phyloP scores from a whole-genome alignment of 2,797 vertebrate genomes.

The Synanceia verrucosa region DNA sequence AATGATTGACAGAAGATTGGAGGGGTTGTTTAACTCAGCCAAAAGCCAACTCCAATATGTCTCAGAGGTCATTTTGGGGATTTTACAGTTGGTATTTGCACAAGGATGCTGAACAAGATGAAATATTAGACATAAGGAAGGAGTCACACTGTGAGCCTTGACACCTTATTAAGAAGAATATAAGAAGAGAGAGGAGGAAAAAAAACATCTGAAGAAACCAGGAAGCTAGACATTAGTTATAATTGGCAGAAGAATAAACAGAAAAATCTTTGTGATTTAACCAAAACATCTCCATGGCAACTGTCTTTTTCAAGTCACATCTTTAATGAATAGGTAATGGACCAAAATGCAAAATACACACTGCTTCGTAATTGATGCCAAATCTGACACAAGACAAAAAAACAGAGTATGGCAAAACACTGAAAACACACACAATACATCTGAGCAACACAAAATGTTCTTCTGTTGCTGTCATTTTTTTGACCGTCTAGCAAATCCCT shows the following conservation, averaged over 20 bases:
- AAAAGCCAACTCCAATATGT: conserved; percentile 4
- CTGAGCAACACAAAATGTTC: conserved; percentile 66
- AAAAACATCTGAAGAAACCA: conserved; percentile 6
- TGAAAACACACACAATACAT: conserved; percentile 67
- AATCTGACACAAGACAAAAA: conserved; percentile 25
- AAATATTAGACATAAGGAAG: conserved; percentile 14
- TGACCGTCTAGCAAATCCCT: conserved; percentile 76
- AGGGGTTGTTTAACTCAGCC: conserved; percentile 22
- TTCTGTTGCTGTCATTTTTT: conserved; percentile 70
- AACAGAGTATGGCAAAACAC: conserved; percentile 64
- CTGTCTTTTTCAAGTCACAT: conserved; percentile 86
- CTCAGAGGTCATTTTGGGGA: conserved; percentile 12
- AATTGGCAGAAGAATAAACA: conserved; percentile 64
- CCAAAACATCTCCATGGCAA: conserved; percentile 89
- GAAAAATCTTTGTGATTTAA: conserved; percentile 69
- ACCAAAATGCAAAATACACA: conserved; percentile 84
- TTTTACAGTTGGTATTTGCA: conserved; percentile 30
- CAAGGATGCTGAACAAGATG: conserved; percentile 14
- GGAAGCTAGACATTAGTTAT: conserved; percentile 30
- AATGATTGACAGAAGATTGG: conserved; percentile 58
- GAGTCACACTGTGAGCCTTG: conserved; percentile 6
- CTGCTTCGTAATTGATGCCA: conserved; percentile 67
- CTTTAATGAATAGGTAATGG: conserved; percentile 91
- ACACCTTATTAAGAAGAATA: conserved; percentile 30
- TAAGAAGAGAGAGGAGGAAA: background rate